phyloP scores from a whole-genome alignment of 2,797 vertebrate genomes.

The Corythornis leucogaster region DNA sequence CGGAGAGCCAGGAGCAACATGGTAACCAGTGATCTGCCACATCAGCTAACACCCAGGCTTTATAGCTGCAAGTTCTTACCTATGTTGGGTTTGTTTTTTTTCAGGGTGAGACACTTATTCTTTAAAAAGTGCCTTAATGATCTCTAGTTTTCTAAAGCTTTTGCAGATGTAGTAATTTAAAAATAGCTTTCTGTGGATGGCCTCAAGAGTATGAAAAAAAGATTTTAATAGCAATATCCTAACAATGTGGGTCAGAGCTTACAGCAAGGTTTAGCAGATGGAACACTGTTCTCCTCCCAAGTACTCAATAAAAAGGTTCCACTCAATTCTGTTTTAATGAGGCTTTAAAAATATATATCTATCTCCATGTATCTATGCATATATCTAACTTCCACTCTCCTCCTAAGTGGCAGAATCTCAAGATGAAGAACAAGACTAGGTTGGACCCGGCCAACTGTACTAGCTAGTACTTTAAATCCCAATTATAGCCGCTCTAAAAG shows the following conservation, averaged over 20 bases:
- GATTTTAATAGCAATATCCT: neutral
- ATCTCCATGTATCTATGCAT: accelerated
- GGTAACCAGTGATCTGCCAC: neutral
- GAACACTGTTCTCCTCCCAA: neutral
- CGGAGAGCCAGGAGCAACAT: neutral
- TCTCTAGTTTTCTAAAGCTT: neutral
- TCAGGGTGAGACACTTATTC: neutral
- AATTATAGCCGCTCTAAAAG: neutral
- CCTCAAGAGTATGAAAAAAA: neutral
- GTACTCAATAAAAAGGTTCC: neutral
- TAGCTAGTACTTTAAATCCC: neutral
- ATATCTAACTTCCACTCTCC: neutral
- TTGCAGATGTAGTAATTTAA: neutral
- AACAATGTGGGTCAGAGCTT: neutral
- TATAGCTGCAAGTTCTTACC: neutral
- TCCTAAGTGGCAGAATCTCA: neutral
- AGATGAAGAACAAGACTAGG: neutral
- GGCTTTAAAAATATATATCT: neutral
- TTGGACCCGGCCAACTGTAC: accelerated
- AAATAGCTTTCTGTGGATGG: neutral
- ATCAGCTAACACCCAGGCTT: accelerated
- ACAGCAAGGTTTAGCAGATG: neutral
- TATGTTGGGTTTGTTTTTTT: neutral
- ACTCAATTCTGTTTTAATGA: neutral
- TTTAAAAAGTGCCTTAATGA: neutral